phyloP scores from a whole-genome alignment of 1,140 invertebrate genomes.

The Halesus radiatus region DNA sequence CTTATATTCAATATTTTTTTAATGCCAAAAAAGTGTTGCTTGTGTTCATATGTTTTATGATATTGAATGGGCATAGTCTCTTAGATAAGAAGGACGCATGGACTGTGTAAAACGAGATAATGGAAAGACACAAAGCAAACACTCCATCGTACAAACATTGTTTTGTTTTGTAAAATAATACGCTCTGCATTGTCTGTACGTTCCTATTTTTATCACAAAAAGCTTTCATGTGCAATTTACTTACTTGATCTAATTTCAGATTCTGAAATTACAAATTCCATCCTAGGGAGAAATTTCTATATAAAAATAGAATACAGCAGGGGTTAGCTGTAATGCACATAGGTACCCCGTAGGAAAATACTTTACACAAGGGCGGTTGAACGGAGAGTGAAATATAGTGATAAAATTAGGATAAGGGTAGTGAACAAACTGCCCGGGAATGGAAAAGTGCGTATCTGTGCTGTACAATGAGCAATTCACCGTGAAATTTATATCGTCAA shows the following conservation, averaged over 20 bases:
- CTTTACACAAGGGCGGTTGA: conserved; percentile 40
- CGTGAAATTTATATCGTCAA: conserved; percentile 10
- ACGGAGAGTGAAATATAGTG: conserved; percentile 50
- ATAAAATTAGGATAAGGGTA: conserved; percentile 53
- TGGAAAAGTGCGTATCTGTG: conserved; percentile 2
- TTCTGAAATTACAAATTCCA: conserved; percentile 5
- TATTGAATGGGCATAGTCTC: too few species aligned
- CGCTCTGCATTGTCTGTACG: too few species aligned
- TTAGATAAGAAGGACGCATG: too few species aligned
- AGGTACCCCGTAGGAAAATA: neutral
- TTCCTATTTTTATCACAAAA: neutral
- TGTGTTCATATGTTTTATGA: too few species aligned
- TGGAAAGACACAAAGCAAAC: too few species aligned
- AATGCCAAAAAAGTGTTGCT: too few species aligned
- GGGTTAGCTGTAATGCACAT: conserved; percentile 4
- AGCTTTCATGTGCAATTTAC: neutral
- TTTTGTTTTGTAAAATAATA: too few species aligned
- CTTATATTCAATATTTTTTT: too few species aligned
- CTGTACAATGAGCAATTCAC: neutral
- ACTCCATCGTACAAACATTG: too few species aligned
- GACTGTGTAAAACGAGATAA: too few species aligned
- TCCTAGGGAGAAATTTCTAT: neutral
- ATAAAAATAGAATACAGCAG: neutral
- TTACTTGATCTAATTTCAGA: neutral
- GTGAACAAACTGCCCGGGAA: conserved; percentile 21